Base-by-base conservation (phyloP, 2,888 invertebrate genomes). In the Pristionchus entomophagus region DNA sequence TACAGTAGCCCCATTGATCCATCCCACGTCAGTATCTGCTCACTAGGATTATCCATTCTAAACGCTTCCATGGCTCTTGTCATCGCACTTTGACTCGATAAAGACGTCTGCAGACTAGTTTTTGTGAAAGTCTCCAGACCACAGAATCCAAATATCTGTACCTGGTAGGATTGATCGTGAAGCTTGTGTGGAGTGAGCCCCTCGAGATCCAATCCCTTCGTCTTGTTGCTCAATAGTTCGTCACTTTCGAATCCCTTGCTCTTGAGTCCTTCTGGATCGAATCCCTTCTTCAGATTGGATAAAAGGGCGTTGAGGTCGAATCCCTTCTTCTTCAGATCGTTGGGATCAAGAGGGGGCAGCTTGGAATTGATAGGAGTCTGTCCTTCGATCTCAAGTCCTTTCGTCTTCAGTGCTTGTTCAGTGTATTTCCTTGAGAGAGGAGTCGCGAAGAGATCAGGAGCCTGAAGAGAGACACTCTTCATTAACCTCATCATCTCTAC, bases 1-100 rank as follows among this genome's bases (percentile, higher is more conserved):
- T 65, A 65, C 41, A 38, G 73, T 73, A 65, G 35, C 14, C n/a
- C n/a, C 65, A 73, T 73, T 41, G 41, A 73, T 41, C 41, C 73
- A 38, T 73, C 41, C 41, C 73, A 26, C n/a, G 22, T 26, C n/a
- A 19, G 32, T 17, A 2, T 65, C 32, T 32, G 1, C 6, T 65
- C 35, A 38, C 32, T 8, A 65, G 35, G 65, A 65, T 65, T 65
- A 35, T 35, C 65, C 35, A 65, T 59, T 59, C 29, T 29, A 59
- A 14, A 56, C 22, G 56, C n/a, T 62, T 62, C 29, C 62, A 62
- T 12, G 65, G 65, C 19, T 65, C 35, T 65, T 65, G 35, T 65
- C 65, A 29, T 29, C 29, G 29, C 12, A 59, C 26, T 59, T 59
- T 59, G 32, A 29, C 12, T 26, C 59, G 29, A 59, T 29, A 59